Evolutionary conservation across 2,888 invertebrate species (phyloP), one percentile per base, ranked within the genome.

Genomic region (Rhabditoides inermis): DNA sequence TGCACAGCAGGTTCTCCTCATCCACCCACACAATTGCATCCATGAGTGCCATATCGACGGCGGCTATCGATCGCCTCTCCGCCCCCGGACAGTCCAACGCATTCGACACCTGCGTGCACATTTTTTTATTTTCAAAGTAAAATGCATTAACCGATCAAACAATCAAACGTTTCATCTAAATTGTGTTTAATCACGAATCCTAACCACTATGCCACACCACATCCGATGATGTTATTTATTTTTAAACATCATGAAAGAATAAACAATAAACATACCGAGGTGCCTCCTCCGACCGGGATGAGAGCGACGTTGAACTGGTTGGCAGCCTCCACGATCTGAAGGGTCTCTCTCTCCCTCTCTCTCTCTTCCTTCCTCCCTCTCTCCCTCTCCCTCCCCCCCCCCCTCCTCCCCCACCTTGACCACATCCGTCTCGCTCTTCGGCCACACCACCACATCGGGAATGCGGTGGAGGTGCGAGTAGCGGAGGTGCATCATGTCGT

Each of bases 391-490:
- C 47, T 7, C 3, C 4, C 3, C 35, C 35, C 32, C 12, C 35
- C 35, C 26, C 27, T 39, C 6, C 39, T 39, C 27, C 15, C 22
- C 35, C 41, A 60, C 61, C 56, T 67, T 45, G 26, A 53, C 53
- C 10, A 64, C 59, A 5, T 69, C 64, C n/a, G 46, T 37, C 39
- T 70, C 71, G 18, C 36, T 60, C 45, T 60, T 84, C 39, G 94
- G 94, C 94, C 94, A 98, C 1, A 90, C 81, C 0, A 95, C 87
- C 15, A 94, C 78, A 75, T 98, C 98, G 2, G 94, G 94, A 74
- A 95, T 88, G 68, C 92, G 83, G 70, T 88, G 87, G 56, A 77
- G 75, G 55, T 88, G 86, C 3, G 61, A 65, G 50, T 83, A 81
- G 68, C 88, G 82, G 51, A 94, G 78, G 15, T 83, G 81, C 64